Evolutionary conservation across 2,113 vertebrate species (phyloP), one percentile per base, ranked within the genome.

Genomic region (Nannobrachium achirus): DNA sequence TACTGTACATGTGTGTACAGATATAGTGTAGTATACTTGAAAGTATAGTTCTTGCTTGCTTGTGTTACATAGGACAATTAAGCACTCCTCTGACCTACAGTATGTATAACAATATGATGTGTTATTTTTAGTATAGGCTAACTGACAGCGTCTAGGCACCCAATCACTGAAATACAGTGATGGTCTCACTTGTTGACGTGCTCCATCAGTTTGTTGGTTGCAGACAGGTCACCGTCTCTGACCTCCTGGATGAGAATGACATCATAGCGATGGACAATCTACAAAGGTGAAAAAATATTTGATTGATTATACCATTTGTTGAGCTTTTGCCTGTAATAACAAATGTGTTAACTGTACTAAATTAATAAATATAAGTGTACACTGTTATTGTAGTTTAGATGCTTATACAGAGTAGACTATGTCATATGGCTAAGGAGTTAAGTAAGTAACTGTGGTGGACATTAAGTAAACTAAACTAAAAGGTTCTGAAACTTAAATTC

Each of bases 211-310:
- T 44, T 84, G 0, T 80, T 70, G 8, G 96, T 94, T 0, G 95
- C 92, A 0, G 94, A 94, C 70, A 96, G 89, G 63, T 97, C 93
- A 0, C 39, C 41, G 13, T 98, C 97, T 61, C 93, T 90, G 48
- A 99, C 96, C 67, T 99, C 97, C 91, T 99, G 97, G 77, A 99
- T 94, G 44, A 98, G 56, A 1, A 81, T 1, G 69, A 98, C 56
- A 55, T 98, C 95, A 0, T 96, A 98, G 13, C 82, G 87, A 0
- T 49, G 87, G 63, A 98, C 76, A 69, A 97, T 93, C 96, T 98
- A 74, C 39, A 66, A 60, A 71, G 53, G 40, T 10, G 51, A 38
- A 4, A 51, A 41, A 8, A 45, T 9, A 33, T 1, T n/a, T n/a
- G n/a, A 20, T 6, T 48, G 33, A 0, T 33, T 19, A 13, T 16